Conservation (phyloP, 2,888 invertebrate genomes). For the Archips xylosteana region DNA sequence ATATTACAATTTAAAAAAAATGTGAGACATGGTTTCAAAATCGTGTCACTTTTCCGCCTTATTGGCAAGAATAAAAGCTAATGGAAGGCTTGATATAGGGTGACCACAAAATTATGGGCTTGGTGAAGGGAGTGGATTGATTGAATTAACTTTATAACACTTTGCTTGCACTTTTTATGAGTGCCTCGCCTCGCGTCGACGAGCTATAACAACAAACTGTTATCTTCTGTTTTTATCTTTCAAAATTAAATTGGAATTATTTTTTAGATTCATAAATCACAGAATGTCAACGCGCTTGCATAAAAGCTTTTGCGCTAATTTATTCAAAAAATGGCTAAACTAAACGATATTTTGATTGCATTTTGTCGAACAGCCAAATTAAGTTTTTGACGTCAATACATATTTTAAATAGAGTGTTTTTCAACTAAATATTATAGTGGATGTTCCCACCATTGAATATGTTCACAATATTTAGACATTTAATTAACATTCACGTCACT, state of each 20-base stretch:
- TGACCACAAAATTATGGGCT: constrained; percentile 28
- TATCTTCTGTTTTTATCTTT: constrained; percentile 5
- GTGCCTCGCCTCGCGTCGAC: constrained; percentile 29
- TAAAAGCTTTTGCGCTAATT: constrained; percentile 1
- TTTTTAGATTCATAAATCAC: not conserved
- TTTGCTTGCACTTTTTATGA: constrained; percentile 36
- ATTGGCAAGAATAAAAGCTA: constrained; percentile 4
- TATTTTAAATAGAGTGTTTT: constrained; percentile 22
- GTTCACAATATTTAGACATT: constrained; percentile 11
- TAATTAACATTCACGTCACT: constrained; percentile 24
- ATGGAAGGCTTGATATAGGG: constrained; percentile 2
- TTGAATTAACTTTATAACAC: constrained; percentile 33
- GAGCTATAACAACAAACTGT: constrained; percentile 4
- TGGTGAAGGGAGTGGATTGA: constrained; percentile 31
- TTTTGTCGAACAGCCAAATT: constrained; percentile 1
- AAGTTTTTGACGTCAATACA: constrained; percentile 30
- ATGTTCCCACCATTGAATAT: constrained; percentile 6
- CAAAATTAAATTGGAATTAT: not conserved
- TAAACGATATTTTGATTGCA: not conserved
- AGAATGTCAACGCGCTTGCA: not conserved
- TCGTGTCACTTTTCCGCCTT: not conserved
- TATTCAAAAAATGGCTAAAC: not conserved
- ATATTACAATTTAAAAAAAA: too few relatives aligned
- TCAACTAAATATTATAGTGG: not conserved
- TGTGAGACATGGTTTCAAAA: not conserved